Evolutionary conservation across 2,888 invertebrate genomes (phyloP).

Genomic region (Tiphia femorata): DNA sequence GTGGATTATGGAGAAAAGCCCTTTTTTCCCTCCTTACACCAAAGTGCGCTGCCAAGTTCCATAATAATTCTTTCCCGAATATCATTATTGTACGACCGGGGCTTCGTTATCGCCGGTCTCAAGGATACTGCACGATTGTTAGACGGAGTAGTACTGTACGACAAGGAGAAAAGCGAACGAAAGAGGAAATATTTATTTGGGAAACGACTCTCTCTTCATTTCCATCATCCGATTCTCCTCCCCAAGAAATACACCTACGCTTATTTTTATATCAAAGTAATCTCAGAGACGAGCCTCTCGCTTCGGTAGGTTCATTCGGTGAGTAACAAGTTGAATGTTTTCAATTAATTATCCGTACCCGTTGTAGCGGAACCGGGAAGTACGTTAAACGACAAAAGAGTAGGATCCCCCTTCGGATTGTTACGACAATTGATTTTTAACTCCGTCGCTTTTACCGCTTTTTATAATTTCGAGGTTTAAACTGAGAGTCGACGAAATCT

Average conservation of each 20-base stretch:
- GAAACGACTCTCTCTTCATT: not conserved
- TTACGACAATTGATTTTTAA: too few species aligned
- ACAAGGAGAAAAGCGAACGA: constrained; percentile 8
- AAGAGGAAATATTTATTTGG: constrained; percentile 11
- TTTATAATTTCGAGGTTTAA: too few species aligned
- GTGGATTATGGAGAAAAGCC: constrained; percentile 48
- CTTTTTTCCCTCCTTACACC: constrained; percentile 49
- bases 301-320: not conserved
- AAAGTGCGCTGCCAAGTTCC: constrained; percentile 49
- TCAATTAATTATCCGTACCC: constrained; percentile 2
- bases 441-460: too few species aligned
- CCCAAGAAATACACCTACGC: not conserved
- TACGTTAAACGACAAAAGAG: not conserved
- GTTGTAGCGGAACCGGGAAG: not conserved
- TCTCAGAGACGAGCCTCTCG: not conserved
- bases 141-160: constrained; percentile 25
- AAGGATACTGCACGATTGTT: constrained; percentile 4
- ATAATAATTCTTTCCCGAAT: constrained; percentile 56
- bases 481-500: too few species aligned
- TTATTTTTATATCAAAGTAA: not conserved
- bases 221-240: not conserved
- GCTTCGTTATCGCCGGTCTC: constrained; percentile 39
- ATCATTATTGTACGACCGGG: constrained; percentile 47
- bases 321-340: not conserved
- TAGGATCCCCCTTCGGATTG: too few species aligned